Evolutionary conservation across 2,888 invertebrate species (phyloP).

Genomic region (Philaethria dido): DNA sequence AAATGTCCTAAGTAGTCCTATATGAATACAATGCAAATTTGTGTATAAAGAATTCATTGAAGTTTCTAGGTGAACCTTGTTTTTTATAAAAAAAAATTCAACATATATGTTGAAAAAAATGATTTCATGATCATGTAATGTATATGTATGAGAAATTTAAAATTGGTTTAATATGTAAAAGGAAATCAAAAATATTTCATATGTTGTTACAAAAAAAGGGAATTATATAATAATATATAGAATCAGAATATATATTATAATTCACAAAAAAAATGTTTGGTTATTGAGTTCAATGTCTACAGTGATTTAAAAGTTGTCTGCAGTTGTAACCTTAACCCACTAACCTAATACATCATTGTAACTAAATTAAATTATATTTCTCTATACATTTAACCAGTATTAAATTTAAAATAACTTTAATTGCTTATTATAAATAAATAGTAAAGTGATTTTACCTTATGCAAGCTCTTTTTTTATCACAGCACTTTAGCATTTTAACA

Average conservation of each 20-base stretch:
- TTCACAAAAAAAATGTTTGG: background rate
- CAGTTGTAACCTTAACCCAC: constrained; percentile 13
- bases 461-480: constrained; percentile 31
- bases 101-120: too few relatives aligned
- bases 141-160: too few relatives aligned
- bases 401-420: background rate
- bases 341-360: background rate
- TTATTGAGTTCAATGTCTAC: background rate
- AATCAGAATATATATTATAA: background rate
- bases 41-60: too few relatives aligned
- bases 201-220: background rate
- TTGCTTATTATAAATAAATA: background rate
- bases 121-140: too few relatives aligned
- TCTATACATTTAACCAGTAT: background rate
- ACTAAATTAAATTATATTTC: constrained; percentile 5
- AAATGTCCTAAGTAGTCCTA: too few relatives aligned
- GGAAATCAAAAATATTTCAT: background rate
- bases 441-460: constrained; percentile 33
- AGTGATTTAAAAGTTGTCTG: background rate
- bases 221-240: background rate
- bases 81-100: too few relatives aligned
- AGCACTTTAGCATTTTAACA: constrained; percentile 39
- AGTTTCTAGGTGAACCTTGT: too few relatives aligned
- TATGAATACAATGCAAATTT: too few relatives aligned
- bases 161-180: too few relatives aligned